These are phyloP conservation scores for Ormyrus thymus DNA, from an alignment of 2,888 invertebrate genomes.

Conservation along the genomic window DNA sequence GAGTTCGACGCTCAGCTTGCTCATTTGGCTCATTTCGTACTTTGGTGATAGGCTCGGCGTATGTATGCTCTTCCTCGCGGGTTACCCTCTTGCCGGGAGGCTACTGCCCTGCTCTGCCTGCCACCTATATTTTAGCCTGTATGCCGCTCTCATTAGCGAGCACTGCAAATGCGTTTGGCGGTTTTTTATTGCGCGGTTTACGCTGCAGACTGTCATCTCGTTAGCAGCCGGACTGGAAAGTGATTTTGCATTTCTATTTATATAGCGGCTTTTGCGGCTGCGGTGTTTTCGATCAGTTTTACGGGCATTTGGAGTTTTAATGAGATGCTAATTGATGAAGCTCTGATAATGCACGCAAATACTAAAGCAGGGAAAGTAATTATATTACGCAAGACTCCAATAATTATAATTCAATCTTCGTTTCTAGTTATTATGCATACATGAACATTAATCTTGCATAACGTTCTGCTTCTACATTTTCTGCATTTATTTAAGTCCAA, in stretches of 20 bases:
- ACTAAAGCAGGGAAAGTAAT: no score
- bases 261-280: no score
- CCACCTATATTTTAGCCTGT: not conserved
- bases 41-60: not conserved
- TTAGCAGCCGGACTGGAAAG: not conserved
- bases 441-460: no score
- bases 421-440: no score
- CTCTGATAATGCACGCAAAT: no score
- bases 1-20: not conserved
- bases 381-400: no score
- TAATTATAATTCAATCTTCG: no score
- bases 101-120: not conserved
- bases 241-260: no score
- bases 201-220: not conserved
- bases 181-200: slow-evolving; percentile 35
- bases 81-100: not conserved
- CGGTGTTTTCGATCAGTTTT: no score
- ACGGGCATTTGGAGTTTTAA: not conserved
- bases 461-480: no score
- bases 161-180: slow-evolving; percentile 30
- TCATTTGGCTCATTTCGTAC: slow-evolving; percentile 30
- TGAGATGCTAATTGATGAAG: no score
- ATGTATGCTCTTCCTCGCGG: not conserved
- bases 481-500: no score
- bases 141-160: slow-evolving; percentile 29